Evolutionary conservation across 2,113 vertebrate genomes (phyloP).

Genomic region (Struthidea cinerea): DNA sequence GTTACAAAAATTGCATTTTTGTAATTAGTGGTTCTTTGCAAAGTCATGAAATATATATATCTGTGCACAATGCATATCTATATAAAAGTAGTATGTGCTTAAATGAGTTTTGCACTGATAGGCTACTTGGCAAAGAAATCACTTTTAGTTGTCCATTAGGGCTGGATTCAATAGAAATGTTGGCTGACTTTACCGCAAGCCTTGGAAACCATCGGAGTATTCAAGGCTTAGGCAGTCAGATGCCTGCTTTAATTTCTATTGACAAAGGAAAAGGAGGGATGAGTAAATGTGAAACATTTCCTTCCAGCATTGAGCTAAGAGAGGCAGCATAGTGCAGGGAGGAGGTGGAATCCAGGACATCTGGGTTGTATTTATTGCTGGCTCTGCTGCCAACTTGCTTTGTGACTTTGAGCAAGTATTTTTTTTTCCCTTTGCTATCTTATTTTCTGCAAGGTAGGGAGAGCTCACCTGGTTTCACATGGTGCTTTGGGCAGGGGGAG

Average conservation of each 20-base stretch:
- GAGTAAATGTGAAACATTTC: constrained; percentile 60
- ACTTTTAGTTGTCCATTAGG: constrained; percentile 16
- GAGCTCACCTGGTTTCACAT: background rate
- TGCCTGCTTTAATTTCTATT: constrained; percentile 58
- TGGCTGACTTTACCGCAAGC: constrained; percentile 32
- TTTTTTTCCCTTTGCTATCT: background rate
- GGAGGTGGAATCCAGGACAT: constrained; percentile 43
- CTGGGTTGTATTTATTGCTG: constrained; percentile 27
- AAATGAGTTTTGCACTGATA: constrained; percentile 4
- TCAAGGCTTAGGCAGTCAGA: constrained; percentile 47
- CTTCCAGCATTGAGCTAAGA: constrained; percentile 47
- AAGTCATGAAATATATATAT: background rate
- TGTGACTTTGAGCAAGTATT: background rate
- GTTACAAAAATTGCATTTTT: background rate
- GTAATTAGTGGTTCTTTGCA: background rate
- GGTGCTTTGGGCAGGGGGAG: background rate
- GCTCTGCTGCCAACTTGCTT: constrained; percentile 5
- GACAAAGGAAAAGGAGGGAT: constrained; percentile 58
- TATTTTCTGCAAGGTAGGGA: background rate
- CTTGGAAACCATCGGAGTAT: constrained; percentile 26
- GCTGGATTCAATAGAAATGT: constrained; percentile 54
- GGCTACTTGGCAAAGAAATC: constrained; percentile 20
- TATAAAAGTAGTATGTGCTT: background rate
- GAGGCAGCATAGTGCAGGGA: constrained; percentile 26
- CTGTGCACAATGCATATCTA: background rate